Percentiles rank a stretch among this genome's conserved stretches.
phyloP scores from a whole-genome alignment of 2,113 vertebrate genomes.

The Potamarius usumacintae region DNA sequence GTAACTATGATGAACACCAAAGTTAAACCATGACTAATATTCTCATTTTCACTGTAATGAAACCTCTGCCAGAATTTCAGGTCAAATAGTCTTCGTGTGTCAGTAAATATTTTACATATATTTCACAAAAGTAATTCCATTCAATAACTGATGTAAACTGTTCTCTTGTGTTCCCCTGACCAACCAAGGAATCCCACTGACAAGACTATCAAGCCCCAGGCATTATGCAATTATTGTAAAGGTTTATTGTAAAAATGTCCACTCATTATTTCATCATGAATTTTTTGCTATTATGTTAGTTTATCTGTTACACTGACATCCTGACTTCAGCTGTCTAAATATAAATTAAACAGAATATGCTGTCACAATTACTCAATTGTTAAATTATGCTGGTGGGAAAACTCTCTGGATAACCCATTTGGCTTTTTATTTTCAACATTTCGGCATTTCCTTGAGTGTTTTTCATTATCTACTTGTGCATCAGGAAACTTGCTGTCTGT shows the following conservation, averaged over 20 bases:
- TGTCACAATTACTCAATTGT: not conserved
- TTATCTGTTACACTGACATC: no score
- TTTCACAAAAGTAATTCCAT: no score
- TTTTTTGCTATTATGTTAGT: not conserved
- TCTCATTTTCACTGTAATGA: no score
- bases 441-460: no score
- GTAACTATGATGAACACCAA: no score
- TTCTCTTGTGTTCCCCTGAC: no score
- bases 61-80: no score
- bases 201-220: not conserved
- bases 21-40: no score
- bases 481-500: not conserved
- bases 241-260: not conserved
- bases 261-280: not conserved
- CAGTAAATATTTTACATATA: no score
- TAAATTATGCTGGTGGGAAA: not conserved
- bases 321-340: not conserved
- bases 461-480: not conserved
- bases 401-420: not conserved
- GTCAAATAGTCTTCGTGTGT: no score
- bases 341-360: not conserved
- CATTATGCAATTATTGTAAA: not conserved
- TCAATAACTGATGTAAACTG: no score
- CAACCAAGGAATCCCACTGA: no score
- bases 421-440: not conserved